Conservation (phyloP, 2,888 invertebrate species). For the Xestobium rufovillosum region DNA sequence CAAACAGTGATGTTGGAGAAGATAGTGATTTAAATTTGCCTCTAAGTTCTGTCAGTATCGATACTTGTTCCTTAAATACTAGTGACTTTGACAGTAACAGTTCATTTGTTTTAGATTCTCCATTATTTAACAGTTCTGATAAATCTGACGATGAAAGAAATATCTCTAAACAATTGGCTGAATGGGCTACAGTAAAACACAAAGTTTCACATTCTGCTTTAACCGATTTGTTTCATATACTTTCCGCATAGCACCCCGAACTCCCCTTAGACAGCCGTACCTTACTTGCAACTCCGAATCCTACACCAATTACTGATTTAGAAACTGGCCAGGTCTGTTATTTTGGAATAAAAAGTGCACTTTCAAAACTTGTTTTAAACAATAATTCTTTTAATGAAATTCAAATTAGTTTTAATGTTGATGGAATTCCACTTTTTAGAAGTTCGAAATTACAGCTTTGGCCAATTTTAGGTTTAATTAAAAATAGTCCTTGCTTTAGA, state of each 20-base stretch:
- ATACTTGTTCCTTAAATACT: too few relatives aligned
- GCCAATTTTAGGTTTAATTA: too few relatives aligned
- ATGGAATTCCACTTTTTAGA: too few relatives aligned
- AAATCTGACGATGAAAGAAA: constrained; percentile 9
- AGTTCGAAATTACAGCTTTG: too few relatives aligned
- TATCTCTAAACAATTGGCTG: constrained; percentile 11
- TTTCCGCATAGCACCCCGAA: constrained; percentile 16
- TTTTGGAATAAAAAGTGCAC: constrained; percentile 8
- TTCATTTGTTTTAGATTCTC: background rate
- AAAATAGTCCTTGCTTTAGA: too few relatives aligned
- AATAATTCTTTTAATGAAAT: too few relatives aligned
- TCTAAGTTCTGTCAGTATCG: too few relatives aligned
- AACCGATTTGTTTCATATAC: constrained; percentile 15
- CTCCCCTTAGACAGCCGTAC: constrained; percentile 19
- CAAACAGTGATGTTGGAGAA: constrained; percentile 8
- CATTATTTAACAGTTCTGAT: constrained; percentile 4
- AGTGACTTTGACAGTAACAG: background rate
- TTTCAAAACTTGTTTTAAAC: too few relatives aligned
- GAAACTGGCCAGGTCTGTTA: constrained; percentile 13
- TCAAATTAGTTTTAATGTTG: too few relatives aligned
- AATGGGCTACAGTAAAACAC: constrained; percentile 15
- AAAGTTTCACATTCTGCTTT: constrained; percentile 16
- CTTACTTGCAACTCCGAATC: constrained; percentile 15
- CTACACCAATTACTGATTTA: constrained; percentile 6
- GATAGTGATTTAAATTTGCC: too few relatives aligned